Evolutionary conservation across 2,797 vertebrate genomes (phyloP).

Genomic region (Chloroceryle inda): DNA sequence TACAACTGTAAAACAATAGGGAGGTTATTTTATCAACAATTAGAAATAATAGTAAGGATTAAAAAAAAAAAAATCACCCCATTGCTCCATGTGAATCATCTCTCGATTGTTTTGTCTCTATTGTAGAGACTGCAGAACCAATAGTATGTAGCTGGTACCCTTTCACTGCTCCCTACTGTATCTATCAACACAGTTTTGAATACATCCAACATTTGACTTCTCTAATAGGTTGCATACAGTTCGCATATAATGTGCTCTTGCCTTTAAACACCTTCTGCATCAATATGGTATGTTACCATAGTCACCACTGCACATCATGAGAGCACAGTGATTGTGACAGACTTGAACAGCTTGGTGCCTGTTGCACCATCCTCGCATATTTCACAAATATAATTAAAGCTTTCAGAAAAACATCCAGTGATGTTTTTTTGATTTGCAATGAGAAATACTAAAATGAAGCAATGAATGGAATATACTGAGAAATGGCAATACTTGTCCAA

Average conservation of each 20-base stretch:
- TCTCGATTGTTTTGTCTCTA: background rate
- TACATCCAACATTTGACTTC: conserved; percentile 61
- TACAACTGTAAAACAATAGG: background rate
- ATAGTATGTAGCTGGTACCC: background rate
- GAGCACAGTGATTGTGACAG: conserved; percentile 13
- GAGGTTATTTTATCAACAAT: conserved; percentile 14
- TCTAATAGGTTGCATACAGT: conserved; percentile 5
- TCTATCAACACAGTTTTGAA: conserved; percentile 44
- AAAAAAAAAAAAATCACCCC: background rate
- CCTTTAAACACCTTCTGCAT: conserved; percentile 58
- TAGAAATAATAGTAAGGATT: conserved; percentile 20
- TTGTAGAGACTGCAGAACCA: background rate
- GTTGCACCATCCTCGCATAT: conserved; percentile 26
- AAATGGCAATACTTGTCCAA: background rate
- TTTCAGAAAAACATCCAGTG: background rate
- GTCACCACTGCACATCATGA: conserved; percentile 33
- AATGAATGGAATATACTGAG: background rate
- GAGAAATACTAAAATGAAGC: background rate
- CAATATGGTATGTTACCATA: conserved; percentile 25
- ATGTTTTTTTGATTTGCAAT: background rate
- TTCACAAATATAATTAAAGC: conserved; percentile 62
- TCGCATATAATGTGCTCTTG: conserved; percentile 6
- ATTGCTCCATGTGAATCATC: background rate
- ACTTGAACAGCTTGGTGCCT: background rate
- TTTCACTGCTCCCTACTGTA: conserved; percentile 80